A percentile compares a stretch with the other conserved stretches of the same genome.
Conservation (phyloP, 2,797 vertebrate species). For the Brachyrhaphis roseni region DNA sequence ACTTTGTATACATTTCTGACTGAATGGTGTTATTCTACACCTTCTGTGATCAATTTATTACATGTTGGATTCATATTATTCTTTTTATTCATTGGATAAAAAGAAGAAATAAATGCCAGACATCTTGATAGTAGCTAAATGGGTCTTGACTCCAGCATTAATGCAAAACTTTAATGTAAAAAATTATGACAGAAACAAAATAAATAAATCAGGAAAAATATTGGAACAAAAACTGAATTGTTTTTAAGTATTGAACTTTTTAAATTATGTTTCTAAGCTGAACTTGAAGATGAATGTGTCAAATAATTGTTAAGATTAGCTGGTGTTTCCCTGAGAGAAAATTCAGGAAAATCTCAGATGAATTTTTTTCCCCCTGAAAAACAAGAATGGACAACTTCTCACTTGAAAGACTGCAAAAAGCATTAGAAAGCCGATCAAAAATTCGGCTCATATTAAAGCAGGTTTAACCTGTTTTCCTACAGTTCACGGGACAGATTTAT, state of each 20-base stretch:
- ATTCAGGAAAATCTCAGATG: background rate
- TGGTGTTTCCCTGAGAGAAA: background rate
- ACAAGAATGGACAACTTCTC: background rate
- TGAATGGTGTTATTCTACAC: too few species aligned
- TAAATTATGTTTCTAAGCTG: background rate
- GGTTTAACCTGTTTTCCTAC: conserved; percentile 18
- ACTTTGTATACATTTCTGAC: too few species aligned
- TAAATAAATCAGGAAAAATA: background rate
- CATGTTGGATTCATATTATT: background rate
- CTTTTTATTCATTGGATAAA: background rate
- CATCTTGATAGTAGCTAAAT: background rate
- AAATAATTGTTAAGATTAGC: background rate
- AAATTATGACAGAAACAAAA: background rate
- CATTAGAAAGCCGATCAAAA: background rate
- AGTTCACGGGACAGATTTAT: conserved; percentile 29
- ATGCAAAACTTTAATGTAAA: background rate
- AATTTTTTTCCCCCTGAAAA: background rate
- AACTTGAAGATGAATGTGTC: background rate
- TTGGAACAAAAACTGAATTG: too few species aligned
- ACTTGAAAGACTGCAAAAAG: background rate
- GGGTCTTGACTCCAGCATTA: background rate
- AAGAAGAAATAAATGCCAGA: background rate
- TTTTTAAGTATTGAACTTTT: background rate
- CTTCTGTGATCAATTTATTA: too few species aligned
- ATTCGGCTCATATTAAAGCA: background rate